Base-by-base conservation (phyloP, 1,140 invertebrate genomes). In the Dinoponera quadriceps region DNA sequence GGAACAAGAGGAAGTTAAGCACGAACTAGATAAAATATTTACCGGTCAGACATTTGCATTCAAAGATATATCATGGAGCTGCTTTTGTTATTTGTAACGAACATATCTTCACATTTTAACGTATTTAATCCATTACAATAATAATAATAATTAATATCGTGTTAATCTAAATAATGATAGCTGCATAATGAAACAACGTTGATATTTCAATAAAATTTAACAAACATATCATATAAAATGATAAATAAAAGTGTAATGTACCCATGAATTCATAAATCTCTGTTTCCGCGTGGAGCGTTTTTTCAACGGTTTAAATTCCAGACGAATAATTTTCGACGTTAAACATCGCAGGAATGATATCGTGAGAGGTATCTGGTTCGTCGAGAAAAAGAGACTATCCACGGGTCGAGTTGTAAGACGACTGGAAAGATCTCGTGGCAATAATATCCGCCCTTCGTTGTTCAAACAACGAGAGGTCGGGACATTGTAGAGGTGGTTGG, bases 361-460 rank as follows among this genome's bases (percentile, higher is more conserved):
- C 33, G 33, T 14, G 18, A 57, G 29, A 60, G 16, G 33, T 57
- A 80, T 80, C 62, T 71, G 9, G 60, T 57, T 22, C 29, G 29
- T 71, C 22, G 18, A 44, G 54, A 57, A 71, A 69, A 80, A 48
- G 38, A 48, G 65, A 59, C 33, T 69, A 55, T 65, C 22, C 75
- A 57, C 51, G 27, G 33, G 71, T 25, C 22, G 57, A 69, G 65
- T 71, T 65, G 65, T 57, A 80, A 71, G 75, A 80, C 22, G 75
- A 82, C 80, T 82, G 60, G 72, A 49, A 82, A 82, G 77, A 85
- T 72, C 75, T 29, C 65, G 54, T 33, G 82, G 63, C 86, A 88
- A 89, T 89, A 88, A 88, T 87, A 88, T 88, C 85, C 82, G 68
- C 73, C 73, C 62, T 68, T 81, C 72, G 65, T 85, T 88, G 86